Evolutionary conservation across 2,113 vertebrate species (phyloP), one percentile per base, ranked within the genome.

Genomic region (Proteles cristata): DNA sequence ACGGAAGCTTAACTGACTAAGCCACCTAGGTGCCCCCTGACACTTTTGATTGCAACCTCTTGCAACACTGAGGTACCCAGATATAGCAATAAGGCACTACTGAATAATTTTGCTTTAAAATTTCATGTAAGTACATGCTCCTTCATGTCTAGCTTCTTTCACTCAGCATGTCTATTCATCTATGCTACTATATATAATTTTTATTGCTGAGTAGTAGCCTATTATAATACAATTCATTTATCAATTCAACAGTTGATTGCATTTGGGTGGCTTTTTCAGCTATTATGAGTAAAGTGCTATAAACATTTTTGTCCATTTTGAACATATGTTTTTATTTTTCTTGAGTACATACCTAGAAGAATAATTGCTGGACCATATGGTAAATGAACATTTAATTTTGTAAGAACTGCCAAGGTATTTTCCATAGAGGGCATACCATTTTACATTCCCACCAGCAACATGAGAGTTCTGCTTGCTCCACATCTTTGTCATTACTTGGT

Each of bases 51-150:
- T 53, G n/a, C 69, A 88, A 79, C 63, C 3, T 17, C 65, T 39
- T 63, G 48, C 82, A 23, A 91, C 16, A 61, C 53, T 48, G 25
- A 79, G 53, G 63, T 74, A 83, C 4, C 11, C 43, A 93, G 55
- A 35, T 23, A 43, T 43, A 63, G 65, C 65, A 87, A n/a, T 2
- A 95, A 68, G 43, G 81, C n/a, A 71, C 35, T 63, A 87, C 17
- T 6, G 2, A 81, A 43, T 89, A 81, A 82, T 55, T 93, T 80
- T 79, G 33, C 63, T n/a, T n/a, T 97, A 96, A 84, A 74, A n/a
- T 74, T 92, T 84, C 39, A 84, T 28, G 35, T 76, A 83, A 90
- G 16, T 53, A 43, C 33, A 3, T 83, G 26, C 12, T 82, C 9
- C 85, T 63, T 61, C 66, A 35, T 80, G 33, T 84, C 45, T 88